A percentile compares a stretch with the other conserved stretches of the same genome.
Conservation (phyloP, 2,113 vertebrate species). For the Onychostruthus taczanowskii region DNA sequence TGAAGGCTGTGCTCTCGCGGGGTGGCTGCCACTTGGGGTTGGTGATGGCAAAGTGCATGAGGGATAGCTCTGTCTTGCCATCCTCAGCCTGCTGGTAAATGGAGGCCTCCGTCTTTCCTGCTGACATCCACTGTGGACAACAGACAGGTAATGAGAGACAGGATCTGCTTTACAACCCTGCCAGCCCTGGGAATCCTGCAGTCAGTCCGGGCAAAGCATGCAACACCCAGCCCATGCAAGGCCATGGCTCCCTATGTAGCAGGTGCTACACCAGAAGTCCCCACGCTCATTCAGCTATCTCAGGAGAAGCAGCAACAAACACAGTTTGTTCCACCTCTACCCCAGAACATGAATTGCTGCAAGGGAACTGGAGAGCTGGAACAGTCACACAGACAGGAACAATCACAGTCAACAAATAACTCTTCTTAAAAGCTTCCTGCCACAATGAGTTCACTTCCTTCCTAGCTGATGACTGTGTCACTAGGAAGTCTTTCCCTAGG, state of each 20-base stretch:
- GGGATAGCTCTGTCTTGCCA: slow-evolving; percentile 94
- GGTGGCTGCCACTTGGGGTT: slow-evolving; percentile 98
- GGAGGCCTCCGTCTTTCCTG: slow-evolving; percentile 93
- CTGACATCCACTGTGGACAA: slow-evolving; percentile 89
- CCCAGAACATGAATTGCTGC: neutral
- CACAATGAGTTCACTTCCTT: neutral
- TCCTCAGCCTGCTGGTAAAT: slow-evolving; percentile 98
- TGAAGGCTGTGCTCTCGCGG: slow-evolving; percentile 92
- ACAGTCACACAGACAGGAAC: neutral
- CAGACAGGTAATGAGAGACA: neutral
- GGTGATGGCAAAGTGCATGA: slow-evolving; percentile 99
- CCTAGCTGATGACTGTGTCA: neutral
- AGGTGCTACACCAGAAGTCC: neutral
- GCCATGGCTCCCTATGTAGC: neutral
- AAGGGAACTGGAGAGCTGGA: neutral
- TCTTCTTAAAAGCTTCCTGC: neutral
- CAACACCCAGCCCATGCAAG: neutral
- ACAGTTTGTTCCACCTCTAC: neutral
- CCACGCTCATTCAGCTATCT: neutral
- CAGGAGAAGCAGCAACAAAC: neutral
- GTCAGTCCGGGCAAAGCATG: neutral
- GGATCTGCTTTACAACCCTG: neutral
- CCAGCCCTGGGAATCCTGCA: neutral
- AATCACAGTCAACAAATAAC: neutral
- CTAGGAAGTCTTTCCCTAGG: neutral